phyloP scores from a whole-genome alignment of 64 coral and sea anemone genomes.

The Stichodactyla helianthus region DNA sequence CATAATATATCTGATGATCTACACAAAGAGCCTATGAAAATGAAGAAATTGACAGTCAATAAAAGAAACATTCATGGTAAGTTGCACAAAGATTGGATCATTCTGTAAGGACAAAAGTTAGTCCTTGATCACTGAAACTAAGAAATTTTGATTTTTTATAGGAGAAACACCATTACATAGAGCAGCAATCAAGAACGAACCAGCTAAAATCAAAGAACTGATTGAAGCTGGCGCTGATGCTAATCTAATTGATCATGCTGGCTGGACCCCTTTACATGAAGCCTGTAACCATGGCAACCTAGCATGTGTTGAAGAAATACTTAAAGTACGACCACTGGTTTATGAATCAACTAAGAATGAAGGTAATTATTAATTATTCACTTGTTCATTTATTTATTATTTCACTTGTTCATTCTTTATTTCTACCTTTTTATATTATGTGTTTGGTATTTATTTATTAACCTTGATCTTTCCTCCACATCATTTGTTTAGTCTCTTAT shows the following conservation, averaged over 20 bases:
- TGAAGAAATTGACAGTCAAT: constrained; percentile 25
- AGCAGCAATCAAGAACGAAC: constrained; percentile 78
- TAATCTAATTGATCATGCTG: constrained; percentile 76
- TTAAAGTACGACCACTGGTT: constrained; percentile 48
- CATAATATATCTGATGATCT: neutral
- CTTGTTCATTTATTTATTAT: too few species aligned
- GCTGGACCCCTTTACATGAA: constrained; percentile 92
- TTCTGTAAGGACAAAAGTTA: too few species aligned
- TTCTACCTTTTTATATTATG: neutral
- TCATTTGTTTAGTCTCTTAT: neutral
- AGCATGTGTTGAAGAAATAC: constrained; percentile 65
- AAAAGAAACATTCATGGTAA: constrained; percentile 11
- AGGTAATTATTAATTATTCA: neutral
- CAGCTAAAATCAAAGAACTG: constrained; percentile 52
- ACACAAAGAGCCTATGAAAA: neutral
- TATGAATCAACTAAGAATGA: constrained; percentile 14
- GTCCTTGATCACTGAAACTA: neutral
- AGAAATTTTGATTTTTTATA: neutral
- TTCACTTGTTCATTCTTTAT: too few species aligned
- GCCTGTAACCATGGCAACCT: constrained; percentile 88
- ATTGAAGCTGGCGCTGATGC: constrained; percentile 60
- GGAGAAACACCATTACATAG: constrained; percentile 77
- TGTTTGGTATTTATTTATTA: neutral
- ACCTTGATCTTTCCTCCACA: neutral
- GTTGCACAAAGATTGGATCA: neutral